These are phyloP conservation scores for Ectemnius lituratus DNA, from an alignment of 2,888 invertebrate species.

Conservation along the genomic window DNA sequence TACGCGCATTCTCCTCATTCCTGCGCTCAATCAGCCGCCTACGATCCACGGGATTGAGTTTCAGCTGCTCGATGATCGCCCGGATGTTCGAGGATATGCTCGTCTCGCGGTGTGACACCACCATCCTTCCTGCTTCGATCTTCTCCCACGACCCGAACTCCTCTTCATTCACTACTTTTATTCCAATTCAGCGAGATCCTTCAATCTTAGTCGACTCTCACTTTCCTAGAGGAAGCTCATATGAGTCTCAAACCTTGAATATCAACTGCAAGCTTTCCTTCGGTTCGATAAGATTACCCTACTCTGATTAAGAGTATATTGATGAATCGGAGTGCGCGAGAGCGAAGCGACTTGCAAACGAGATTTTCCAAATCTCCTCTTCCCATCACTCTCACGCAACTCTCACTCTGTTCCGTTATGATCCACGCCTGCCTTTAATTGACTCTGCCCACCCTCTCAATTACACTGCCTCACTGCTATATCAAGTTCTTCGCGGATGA, in stretches of 20 bases:
- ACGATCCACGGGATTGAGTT: slow-evolving; percentile 73
- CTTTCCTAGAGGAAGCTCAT: slow-evolving; percentile 22
- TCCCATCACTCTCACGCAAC: neutral
- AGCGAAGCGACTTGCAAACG: neutral
- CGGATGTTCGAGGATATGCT: slow-evolving; percentile 75
- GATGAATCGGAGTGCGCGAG: neutral
- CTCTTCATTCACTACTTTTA: neutral
- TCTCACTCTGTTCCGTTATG: no score
- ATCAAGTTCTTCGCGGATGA: neutral
- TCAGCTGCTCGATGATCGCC: slow-evolving; percentile 75
- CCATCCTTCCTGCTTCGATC: slow-evolving; percentile 63
- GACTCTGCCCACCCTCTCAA: neutral
- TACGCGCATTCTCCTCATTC: slow-evolving; percentile 55
- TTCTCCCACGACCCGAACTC: neutral
- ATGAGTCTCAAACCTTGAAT: slow-evolving; percentile 4
- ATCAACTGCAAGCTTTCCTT: neutral
- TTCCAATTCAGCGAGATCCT: neutral
- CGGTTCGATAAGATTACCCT: neutral
- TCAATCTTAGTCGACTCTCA: neutral
- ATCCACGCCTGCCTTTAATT: neutral
- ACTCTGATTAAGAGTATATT: no score
- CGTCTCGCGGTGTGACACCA: slow-evolving; percentile 73
- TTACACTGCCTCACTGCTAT: neutral
- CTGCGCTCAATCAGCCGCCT: slow-evolving; percentile 67
- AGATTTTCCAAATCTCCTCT: neutral